phyloP scores from a whole-genome alignment of 2,113 vertebrate genomes.

The Nansenia antarctica region DNA sequence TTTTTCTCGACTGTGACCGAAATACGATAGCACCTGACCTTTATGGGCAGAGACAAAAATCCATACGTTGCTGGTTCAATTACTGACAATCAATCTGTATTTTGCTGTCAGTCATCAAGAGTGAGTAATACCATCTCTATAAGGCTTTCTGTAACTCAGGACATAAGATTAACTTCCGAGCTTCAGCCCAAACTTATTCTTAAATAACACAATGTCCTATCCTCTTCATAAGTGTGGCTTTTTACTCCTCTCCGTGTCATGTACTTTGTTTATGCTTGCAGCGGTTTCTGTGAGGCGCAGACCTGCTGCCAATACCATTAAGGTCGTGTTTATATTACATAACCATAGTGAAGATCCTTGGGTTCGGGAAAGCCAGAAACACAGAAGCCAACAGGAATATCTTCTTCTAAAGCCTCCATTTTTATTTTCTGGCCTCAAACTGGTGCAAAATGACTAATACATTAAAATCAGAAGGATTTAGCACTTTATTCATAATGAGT shows the following conservation, averaged over 20 bases:
- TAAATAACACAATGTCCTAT: background rate
- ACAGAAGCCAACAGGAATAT: constrained; percentile 12
- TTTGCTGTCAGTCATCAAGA: constrained; percentile 30
- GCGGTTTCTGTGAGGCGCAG: background rate
- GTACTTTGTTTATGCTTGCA: constrained; percentile 22
- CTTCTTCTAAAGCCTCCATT: no score
- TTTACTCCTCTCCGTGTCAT: background rate
- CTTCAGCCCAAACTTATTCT: background rate
- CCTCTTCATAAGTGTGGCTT: background rate
- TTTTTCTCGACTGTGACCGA: constrained; percentile 22
- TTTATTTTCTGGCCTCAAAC: no score
- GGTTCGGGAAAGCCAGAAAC: no score
- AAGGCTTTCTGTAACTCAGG: background rate
- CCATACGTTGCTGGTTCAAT: constrained; percentile 29
- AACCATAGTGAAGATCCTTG: no score
- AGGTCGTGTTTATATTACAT: no score
- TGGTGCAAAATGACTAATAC: no score
- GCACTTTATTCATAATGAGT: no score
- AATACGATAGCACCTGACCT: constrained; percentile 40
- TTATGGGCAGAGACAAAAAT: constrained; percentile 29
- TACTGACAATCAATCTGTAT: constrained; percentile 53
- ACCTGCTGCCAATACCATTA: no score
- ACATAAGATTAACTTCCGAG: constrained; percentile 5
- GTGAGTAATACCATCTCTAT: constrained; percentile 9
- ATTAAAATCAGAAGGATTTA: no score